A percentile compares a stretch with the other conserved stretches of the same genome.
phyloP scores from a whole-genome alignment of 92 coral and sea anemone species.

The Palythoa heliodiscus region DNA sequence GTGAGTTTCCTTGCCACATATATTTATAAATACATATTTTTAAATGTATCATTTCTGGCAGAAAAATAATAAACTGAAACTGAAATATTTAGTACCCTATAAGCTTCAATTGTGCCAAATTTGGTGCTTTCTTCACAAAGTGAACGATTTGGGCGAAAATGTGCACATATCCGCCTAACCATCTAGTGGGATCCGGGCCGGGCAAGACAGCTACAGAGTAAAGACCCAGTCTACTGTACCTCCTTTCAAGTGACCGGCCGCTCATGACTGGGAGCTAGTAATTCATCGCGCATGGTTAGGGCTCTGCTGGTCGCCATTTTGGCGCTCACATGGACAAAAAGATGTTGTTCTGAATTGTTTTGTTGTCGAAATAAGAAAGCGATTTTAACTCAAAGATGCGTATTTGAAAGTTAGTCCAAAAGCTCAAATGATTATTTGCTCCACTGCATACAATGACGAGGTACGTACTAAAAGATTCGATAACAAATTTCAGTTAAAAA shows the following conservation, averaged over 20 bases:
- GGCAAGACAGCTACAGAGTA: not conserved
- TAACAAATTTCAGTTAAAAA: not conserved
- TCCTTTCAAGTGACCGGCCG: not conserved
- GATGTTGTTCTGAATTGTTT: not conserved
- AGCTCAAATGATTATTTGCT: constrained; percentile 23
- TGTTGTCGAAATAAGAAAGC: constrained; percentile 12
- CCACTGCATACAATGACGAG: constrained; percentile 26
- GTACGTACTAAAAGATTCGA: not conserved
- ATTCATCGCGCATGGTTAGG: constrained; percentile 20
- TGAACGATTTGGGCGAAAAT: no score
- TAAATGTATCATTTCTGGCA: no score
- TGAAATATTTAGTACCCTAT: no score
- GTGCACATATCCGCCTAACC: no score
- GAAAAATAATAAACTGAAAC: no score
- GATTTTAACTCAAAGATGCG: not conserved
- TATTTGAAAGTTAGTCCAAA: not conserved
- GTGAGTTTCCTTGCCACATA: no score
- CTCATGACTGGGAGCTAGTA: constrained; percentile 19
- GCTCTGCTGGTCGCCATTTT: constrained; percentile 26
- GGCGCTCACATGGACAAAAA: constrained; percentile 27
- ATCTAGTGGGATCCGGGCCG: not conserved
- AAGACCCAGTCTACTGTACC: not conserved
- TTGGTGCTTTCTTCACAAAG: no score
- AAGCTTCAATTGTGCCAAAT: no score
- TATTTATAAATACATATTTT: no score